These are phyloP conservation scores for Beaufortia kweichowensis DNA, from an alignment of 2,113 vertebrate genomes.

Conservation along the genomic window DNA sequence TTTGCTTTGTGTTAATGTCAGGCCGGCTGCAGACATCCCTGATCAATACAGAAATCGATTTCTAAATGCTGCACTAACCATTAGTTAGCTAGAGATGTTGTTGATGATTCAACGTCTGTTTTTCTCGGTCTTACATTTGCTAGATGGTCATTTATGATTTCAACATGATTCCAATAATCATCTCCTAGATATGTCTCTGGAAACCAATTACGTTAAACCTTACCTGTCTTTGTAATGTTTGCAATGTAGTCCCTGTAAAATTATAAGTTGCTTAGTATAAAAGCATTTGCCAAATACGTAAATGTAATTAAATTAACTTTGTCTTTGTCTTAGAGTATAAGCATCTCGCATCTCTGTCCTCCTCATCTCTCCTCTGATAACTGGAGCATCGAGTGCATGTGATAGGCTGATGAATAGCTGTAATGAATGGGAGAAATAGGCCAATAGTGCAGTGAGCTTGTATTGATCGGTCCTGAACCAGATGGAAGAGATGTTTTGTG, in stretches of 20 bases:
- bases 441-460: conserved; percentile 4
- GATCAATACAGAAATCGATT: conserved; percentile 33
- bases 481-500: conserved; percentile 1
- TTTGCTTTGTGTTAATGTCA: conserved; percentile 40
- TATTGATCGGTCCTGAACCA: conserved; percentile 23
- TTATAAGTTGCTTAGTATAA: too few relatives aligned
- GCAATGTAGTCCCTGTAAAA: background rate
- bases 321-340: too few relatives aligned
- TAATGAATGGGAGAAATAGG: conserved; percentile 37
- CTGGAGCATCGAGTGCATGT: background rate
- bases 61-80: conserved; percentile 28
- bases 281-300: too few relatives aligned
- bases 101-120: conserved; percentile 27
- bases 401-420: conserved; percentile 18
- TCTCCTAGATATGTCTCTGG: background rate
- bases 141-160: background rate
- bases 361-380: conserved; percentile 11
- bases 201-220: background rate
- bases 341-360: conserved; percentile 7
- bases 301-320: too few relatives aligned
- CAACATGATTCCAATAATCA: conserved; percentile 17
- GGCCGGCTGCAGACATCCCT: conserved; percentile 34
- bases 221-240: background rate
- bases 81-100: conserved; percentile 29
- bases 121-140: conserved; percentile 30